Evolutionary conservation across 2,888 invertebrate genomes (phyloP).

Genomic region (Plagiodera versicolora): DNA sequence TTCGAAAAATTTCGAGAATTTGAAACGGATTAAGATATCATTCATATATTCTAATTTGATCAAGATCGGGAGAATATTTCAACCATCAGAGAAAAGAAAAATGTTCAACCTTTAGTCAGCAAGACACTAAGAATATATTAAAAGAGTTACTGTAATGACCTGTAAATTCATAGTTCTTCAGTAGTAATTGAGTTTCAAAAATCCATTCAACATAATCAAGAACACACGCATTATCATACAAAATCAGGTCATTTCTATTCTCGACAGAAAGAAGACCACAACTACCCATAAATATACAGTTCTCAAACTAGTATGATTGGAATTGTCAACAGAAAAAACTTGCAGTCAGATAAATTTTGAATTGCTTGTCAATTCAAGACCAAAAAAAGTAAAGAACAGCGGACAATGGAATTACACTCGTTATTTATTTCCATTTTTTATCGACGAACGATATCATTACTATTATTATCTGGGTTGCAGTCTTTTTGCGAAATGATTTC

Average conservation of each 20-base stretch:
- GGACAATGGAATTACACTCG: conserved; percentile 32
- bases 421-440: conserved; percentile 31
- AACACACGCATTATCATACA: conserved; percentile 38
- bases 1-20: too few species aligned
- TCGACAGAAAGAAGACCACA: conserved; percentile 30
- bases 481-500: neutral
- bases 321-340: conserved; percentile 42
- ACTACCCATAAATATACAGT: conserved; percentile 41
- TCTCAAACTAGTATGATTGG: conserved; percentile 44
- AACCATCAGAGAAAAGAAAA: too few species aligned
- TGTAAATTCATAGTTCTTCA: too few species aligned
- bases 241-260: conserved; percentile 46
- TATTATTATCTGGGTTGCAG: neutral
- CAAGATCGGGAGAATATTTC: too few species aligned
- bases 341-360: conserved; percentile 41
- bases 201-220: too few species aligned
- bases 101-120: too few species aligned
- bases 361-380: conserved; percentile 41
- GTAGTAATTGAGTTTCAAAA: too few species aligned
- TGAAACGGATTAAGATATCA: too few species aligned
- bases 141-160: too few species aligned
- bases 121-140: too few species aligned
- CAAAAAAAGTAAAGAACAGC: conserved; percentile 35
- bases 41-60: too few species aligned
- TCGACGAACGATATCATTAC: conserved; percentile 19